phyloP scores from a whole-genome alignment of 2,797 vertebrate genomes.

The Aselliscus stoliczkanus region DNA sequence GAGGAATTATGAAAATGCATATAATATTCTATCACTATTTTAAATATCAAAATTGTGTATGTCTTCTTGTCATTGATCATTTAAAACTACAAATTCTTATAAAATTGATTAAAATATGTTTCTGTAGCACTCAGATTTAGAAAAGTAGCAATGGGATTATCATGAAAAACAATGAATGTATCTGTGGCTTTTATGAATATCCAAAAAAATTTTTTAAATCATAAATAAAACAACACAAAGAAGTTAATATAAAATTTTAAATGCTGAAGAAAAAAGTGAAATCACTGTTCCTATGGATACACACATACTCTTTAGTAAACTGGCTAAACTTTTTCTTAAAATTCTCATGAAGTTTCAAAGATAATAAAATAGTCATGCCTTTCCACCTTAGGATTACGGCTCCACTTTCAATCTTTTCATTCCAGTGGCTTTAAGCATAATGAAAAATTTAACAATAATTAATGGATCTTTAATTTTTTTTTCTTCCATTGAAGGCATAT shows the following conservation, averaged over 20 bases:
- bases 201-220: background rate
- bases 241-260: background rate
- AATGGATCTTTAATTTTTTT: constrained; percentile 1
- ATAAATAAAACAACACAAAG: background rate
- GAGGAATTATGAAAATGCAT: background rate
- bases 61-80: background rate
- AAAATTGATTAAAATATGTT: background rate
- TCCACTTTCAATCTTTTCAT: background rate
- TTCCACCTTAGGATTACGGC: background rate
- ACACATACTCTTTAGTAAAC: background rate
- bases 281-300: background rate
- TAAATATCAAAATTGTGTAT: background rate
- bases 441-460: constrained; percentile 44
- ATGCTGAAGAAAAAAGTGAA: background rate
- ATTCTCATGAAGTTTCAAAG: background rate
- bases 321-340: background rate
- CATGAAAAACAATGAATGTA: background rate
- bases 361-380: background rate
- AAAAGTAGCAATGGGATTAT: background rate
- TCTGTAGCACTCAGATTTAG: background rate
- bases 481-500: background rate
- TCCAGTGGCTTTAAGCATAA: background rate
- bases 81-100: background rate
- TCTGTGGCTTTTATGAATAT: background rate
- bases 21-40: background rate